Evolutionary conservation across 2,113 vertebrate species (phyloP).

Genomic region (Hystrix cristata): DNA sequence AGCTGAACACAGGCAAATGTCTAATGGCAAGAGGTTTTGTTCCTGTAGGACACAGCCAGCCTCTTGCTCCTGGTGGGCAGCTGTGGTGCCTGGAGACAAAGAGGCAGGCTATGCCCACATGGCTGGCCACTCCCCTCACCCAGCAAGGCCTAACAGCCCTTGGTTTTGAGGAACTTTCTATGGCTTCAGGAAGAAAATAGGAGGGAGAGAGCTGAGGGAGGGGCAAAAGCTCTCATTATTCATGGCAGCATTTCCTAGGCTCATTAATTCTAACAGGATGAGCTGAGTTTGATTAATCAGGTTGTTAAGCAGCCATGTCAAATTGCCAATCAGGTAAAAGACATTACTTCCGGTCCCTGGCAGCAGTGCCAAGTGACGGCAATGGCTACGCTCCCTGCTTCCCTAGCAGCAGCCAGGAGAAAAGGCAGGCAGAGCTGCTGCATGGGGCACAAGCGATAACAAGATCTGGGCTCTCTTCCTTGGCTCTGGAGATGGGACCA

Average conservation of each 20-base stretch:
- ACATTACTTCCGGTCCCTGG: constrained; percentile 67
- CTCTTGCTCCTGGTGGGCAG: not conserved
- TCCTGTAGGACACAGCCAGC: not conserved
- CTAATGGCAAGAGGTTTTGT: not conserved
- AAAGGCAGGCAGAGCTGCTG: not conserved
- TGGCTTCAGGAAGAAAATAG: not conserved
- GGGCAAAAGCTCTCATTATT: constrained; percentile 57
- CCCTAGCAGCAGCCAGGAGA: not conserved
- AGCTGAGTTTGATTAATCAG: constrained; percentile 79
- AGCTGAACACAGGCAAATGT: not conserved
- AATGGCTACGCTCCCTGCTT: not conserved
- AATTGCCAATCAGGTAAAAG: constrained; percentile 77
- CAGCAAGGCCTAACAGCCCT: not conserved
- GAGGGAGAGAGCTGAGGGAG: not conserved
- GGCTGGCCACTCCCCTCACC: not conserved
- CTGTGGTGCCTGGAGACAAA: not conserved
- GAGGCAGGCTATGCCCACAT: not conserved
- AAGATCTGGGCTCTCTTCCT: not conserved
- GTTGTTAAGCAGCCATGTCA: constrained; percentile 82
- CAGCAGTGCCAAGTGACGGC: not conserved
- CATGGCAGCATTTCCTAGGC: constrained; percentile 68
- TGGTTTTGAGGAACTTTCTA: not conserved
- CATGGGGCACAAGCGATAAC: no score
- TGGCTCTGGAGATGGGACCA: not conserved
- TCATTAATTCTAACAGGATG: constrained; percentile 80